Conservation (phyloP, 2,797 vertebrate species). For the Mionectes olivaceus region DNA sequence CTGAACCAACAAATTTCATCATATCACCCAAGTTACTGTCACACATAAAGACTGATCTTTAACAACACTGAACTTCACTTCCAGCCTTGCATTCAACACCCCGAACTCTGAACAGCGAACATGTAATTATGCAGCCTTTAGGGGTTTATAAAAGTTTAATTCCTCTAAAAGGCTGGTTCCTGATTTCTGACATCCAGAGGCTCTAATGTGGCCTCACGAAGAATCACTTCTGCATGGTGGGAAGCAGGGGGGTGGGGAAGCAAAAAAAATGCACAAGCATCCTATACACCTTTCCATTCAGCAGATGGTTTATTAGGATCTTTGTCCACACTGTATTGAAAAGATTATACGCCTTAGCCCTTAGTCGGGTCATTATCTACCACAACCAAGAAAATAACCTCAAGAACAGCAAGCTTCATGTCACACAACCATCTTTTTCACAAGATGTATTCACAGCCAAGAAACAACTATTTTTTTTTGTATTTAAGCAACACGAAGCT, state of each 20-base stretch:
- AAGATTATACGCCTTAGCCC: neutral
- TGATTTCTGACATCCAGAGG: neutral
- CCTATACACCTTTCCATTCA: neutral
- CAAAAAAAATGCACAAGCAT: neutral
- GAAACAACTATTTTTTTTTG: neutral
- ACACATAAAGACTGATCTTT: neutral
- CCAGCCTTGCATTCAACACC: neutral
- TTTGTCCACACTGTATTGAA: neutral
- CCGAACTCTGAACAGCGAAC: neutral
- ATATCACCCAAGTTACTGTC: neutral
- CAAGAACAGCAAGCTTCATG: neutral
- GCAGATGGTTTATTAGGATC: neutral
- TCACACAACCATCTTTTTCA: neutral
- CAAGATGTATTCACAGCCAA: neutral
- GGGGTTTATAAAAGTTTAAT: neutral
- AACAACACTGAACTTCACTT: neutral
- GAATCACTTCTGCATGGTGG: neutral
- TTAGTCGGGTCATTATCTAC: neutral
- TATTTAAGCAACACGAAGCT: neutral
- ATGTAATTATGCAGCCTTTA: fast-evolving
- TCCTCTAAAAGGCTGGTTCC: neutral
- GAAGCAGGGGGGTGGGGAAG: neutral
- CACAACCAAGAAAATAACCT: neutral
- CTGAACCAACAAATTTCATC: neutral
- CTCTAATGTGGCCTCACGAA: neutral